Percentiles rank a stretch among this genome's conserved stretches.
Conservation (phyloP, 2,888 invertebrate genomes). For the Calliphora vomitoria region DNA sequence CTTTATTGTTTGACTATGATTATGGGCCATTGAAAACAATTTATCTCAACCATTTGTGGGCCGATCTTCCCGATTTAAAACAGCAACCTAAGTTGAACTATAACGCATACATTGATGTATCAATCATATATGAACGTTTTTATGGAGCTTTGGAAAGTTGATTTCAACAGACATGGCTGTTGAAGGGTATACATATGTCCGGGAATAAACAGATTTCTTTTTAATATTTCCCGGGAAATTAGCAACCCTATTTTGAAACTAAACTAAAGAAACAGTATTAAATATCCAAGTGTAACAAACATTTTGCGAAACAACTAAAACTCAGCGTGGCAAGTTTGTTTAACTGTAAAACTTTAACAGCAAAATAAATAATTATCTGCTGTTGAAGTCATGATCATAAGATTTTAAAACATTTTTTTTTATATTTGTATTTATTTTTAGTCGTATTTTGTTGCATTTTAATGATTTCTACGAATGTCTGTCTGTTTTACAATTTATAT, state of each 20-base stretch:
- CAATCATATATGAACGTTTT: too few relatives aligned
- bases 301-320: constrained; percentile 18
- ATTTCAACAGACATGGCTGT: too few relatives aligned
- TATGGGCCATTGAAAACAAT: too few relatives aligned
- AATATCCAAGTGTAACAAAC: constrained; percentile 17
- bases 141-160: too few relatives aligned
- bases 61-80: too few relatives aligned
- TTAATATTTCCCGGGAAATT: too few relatives aligned
- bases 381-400: constrained; percentile 63
- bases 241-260: neutral
- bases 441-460: constrained; percentile 53
- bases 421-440: constrained; percentile 25
- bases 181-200: too few relatives aligned
- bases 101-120: too few relatives aligned
- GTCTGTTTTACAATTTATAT: constrained; percentile 61
- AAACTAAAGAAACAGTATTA: neutral
- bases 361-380: constrained; percentile 60
- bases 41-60: too few relatives aligned
- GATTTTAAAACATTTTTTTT: neutral
- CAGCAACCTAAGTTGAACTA: too few relatives aligned
- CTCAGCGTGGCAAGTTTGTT: constrained; percentile 44
- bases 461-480: constrained; percentile 65
- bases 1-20: too few relatives aligned
- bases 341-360: constrained; percentile 63
- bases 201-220: too few relatives aligned